phyloP scores from a whole-genome alignment of 1,140 invertebrate genomes.

The Calephelis nemesis region DNA sequence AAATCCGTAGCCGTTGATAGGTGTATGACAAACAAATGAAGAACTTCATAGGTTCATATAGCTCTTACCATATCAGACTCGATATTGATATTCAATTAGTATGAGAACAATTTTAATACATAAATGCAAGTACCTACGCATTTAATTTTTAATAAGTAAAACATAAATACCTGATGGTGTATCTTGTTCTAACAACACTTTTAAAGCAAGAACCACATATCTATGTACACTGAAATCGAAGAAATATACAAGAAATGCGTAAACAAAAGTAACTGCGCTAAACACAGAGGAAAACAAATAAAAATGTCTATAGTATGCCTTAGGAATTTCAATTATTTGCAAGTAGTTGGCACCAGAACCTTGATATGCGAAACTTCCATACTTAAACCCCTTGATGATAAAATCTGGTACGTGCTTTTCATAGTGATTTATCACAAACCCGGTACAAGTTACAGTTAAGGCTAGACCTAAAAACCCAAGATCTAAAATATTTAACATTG shows the following conservation, averaged over 20 bases:
- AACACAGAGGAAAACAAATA: constrained; percentile 83
- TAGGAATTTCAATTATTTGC: constrained; percentile 83
- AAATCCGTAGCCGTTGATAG: too few species aligned
- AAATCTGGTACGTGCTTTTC: constrained; percentile 82
- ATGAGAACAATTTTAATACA: too few species aligned
- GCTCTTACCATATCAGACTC: too few species aligned
- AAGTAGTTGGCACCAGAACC: constrained; percentile 74
- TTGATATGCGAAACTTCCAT: constrained; percentile 84
- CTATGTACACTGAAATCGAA: constrained; percentile 70
- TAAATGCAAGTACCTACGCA: too few species aligned
- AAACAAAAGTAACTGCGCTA: constrained; percentile 69
- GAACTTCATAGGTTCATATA: too few species aligned
- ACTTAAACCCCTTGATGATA: constrained; percentile 82
- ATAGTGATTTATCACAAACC: constrained; percentile 81
- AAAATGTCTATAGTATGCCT: constrained; percentile 88
- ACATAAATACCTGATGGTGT: constrained; percentile 74
- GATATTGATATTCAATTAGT: too few species aligned
- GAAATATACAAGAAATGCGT: constrained; percentile 78
- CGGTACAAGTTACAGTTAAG: constrained; percentile 74
- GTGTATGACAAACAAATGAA: too few species aligned
- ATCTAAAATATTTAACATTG: constrained; percentile 80
- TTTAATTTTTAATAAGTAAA: constrained; percentile 10
- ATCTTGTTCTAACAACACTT: constrained; percentile 73
- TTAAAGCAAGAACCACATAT: constrained; percentile 73
- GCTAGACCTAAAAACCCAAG: constrained; percentile 78